Percentiles rank a stretch among this genome's conserved stretches.
These are phyloP conservation scores for Electrona antarctica DNA, from an alignment of 2,113 vertebrate species.

Conservation along the genomic window DNA sequence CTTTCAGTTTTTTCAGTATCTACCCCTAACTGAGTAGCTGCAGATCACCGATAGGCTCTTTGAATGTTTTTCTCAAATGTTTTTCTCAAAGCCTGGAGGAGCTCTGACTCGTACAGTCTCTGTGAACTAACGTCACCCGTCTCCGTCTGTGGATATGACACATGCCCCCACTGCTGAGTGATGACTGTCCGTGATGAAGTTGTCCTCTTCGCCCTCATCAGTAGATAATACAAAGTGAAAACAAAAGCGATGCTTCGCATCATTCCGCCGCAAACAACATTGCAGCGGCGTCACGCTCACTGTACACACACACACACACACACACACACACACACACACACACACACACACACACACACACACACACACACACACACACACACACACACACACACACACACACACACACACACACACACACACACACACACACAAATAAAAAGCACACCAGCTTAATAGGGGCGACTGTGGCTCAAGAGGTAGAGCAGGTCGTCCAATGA, in stretches of 20 bases:
- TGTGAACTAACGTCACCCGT: background rate
- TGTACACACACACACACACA: background rate
- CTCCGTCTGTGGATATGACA: background rate
- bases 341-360: too few species aligned
- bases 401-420: too few species aligned
- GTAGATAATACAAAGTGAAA: background rate
- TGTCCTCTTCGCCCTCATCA: background rate
- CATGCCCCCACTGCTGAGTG: slow-evolving; percentile 3
- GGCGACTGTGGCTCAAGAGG: too few species aligned
- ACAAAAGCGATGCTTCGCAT: background rate
- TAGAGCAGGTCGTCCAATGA: too few species aligned
- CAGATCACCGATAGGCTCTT: too few species aligned
- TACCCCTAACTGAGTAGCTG: too few species aligned
- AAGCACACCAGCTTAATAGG: slow-evolving; percentile 10
- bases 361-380: too few species aligned
- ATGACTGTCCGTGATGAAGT: background rate
- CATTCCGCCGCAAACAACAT: background rate
- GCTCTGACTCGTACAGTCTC: background rate
- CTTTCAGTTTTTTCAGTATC: too few species aligned
- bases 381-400: too few species aligned
- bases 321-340: too few species aligned
- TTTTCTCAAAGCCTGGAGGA: background rate
- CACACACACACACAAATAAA: too few species aligned
- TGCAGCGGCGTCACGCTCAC: background rate
- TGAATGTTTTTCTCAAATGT: too few species aligned